These are phyloP conservation scores for Leptonema lineaticorne DNA, from an alignment of 1,140 invertebrate species.

Conservation along the genomic window DNA sequence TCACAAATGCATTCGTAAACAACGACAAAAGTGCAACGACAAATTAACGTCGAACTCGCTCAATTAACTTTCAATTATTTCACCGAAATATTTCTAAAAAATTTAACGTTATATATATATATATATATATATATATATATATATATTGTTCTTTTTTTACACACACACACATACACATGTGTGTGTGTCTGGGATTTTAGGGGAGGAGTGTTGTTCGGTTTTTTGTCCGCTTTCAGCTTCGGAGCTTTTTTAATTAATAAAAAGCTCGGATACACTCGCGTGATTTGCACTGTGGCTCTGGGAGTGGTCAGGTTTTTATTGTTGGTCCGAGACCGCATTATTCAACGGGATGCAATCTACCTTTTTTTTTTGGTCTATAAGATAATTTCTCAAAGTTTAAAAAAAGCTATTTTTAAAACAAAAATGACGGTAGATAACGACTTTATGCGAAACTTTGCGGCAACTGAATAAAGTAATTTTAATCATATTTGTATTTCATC, in stretches of 20 bases:
- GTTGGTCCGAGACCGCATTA: conserved; percentile 16
- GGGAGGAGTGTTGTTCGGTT: not conserved
- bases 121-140: too few species aligned
- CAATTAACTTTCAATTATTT: conserved; percentile 1
- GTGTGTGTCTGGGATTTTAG: too few species aligned
- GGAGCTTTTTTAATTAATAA: conserved; percentile 31
- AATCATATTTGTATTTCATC: too few species aligned
- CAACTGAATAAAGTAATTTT: too few species aligned
- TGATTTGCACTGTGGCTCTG: conserved; percentile 20
- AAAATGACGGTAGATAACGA: too few species aligned
- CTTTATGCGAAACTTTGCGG: too few species aligned
- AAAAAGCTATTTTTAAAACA: too few species aligned
- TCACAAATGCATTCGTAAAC: not conserved
- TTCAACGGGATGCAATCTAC: conserved; percentile 12
- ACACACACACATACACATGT: too few species aligned
- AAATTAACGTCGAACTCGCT: not conserved
- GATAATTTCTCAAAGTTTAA: not conserved
- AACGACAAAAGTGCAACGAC: not conserved
- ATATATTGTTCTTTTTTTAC: too few species aligned
- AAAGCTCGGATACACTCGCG: conserved; percentile 26
- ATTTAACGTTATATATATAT: not conserved
- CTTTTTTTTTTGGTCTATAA: not conserved
- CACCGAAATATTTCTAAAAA: not conserved
- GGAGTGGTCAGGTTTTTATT: conserved; percentile 25
- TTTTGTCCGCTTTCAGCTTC: not conserved